These are phyloP conservation scores for Semicossyphus pulcher DNA, from an alignment of 2,113 vertebrate genomes.

Conservation along the genomic window DNA sequence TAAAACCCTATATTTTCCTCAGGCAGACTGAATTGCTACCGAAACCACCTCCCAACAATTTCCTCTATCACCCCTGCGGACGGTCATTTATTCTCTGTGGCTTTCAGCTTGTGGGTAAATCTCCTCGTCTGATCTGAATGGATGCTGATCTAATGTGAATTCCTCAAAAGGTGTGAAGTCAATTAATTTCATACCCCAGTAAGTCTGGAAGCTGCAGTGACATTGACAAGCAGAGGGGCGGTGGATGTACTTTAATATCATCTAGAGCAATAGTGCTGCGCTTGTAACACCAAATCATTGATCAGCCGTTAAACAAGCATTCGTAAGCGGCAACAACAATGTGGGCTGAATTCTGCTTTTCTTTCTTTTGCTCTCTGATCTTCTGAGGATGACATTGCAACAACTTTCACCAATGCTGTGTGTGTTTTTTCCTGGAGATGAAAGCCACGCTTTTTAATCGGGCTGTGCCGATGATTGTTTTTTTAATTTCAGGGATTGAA, in stretches of 20 bases:
- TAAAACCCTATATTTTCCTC: constrained; percentile 18
- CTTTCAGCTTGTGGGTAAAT: constrained; percentile 54
- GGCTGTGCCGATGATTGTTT: constrained; percentile 4
- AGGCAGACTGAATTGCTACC: constrained; percentile 27
- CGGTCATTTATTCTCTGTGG: constrained; percentile 54
- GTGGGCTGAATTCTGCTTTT: neutral
- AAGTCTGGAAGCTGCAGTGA: constrained; percentile 54
- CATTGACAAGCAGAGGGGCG: constrained; percentile 41
- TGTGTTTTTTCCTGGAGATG: constrained; percentile 33
- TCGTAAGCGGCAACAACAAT: constrained; percentile 10
- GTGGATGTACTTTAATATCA: constrained; percentile 35
- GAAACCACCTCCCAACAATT: constrained; percentile 31
- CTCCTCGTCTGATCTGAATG: constrained; percentile 46
- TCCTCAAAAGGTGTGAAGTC: constrained; percentile 70
- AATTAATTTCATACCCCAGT: constrained; percentile 71
- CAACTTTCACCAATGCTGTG: constrained; percentile 21
- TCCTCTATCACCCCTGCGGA: constrained; percentile 48
- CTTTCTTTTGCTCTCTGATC: constrained; percentile 33
- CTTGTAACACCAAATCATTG: constrained; percentile 18
- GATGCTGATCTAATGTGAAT: constrained; percentile 64
- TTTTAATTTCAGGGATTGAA: constrained; percentile 32
- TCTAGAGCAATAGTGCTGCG: constrained; percentile 9
- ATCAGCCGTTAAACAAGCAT: constrained; percentile 19
- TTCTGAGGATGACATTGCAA: constrained; percentile 19
- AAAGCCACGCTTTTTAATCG: constrained; percentile 50